Conservation (phyloP, 2,888 invertebrate species). For the Tricholauxania praeusta region DNA sequence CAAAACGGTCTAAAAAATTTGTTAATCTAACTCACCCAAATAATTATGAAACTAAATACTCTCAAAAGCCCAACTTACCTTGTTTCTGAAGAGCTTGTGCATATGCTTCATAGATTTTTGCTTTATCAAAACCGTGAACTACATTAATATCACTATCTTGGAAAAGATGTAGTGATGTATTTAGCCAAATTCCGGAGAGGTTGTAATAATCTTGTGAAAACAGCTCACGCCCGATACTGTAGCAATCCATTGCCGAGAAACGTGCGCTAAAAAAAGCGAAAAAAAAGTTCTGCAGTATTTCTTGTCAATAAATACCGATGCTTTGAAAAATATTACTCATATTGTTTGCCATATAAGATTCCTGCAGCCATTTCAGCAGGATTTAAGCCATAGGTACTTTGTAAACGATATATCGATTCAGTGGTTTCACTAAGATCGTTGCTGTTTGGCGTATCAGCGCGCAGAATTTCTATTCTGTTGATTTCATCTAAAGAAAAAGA, state of each 20-base stretch:
- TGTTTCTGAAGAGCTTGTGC: constrained; percentile 54
- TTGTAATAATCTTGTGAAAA: constrained; percentile 42
- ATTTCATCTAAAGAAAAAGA: neutral
- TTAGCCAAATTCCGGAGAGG: constrained; percentile 52
- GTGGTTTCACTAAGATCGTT: constrained; percentile 95
- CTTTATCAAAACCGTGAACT: constrained; percentile 37
- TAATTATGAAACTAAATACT: no score
- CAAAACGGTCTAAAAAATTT: constrained; percentile 37
- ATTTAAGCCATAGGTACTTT: constrained; percentile 89
- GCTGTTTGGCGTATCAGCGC: constrained; percentile 73
- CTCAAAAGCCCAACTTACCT: constrained; percentile 49
- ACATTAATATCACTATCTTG: constrained; percentile 11
- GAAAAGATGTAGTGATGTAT: constrained; percentile 43
- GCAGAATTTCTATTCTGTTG: constrained; percentile 35
- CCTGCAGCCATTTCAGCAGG: constrained; percentile 86
- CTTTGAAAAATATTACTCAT: constrained; percentile 69
- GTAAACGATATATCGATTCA: constrained; percentile 88
- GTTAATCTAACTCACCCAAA: no score
- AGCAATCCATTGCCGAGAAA: constrained; percentile 51
- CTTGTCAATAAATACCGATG: no score
- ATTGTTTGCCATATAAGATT: constrained; percentile 82
- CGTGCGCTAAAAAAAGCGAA: constrained; percentile 45
- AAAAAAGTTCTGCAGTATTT: no score
- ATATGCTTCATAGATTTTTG: constrained; percentile 52
- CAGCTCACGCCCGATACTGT: constrained; percentile 51